These are phyloP conservation scores for Holacanthella duospinosa DNA, from an alignment of 2,888 invertebrate species.

Conservation along the genomic window DNA sequence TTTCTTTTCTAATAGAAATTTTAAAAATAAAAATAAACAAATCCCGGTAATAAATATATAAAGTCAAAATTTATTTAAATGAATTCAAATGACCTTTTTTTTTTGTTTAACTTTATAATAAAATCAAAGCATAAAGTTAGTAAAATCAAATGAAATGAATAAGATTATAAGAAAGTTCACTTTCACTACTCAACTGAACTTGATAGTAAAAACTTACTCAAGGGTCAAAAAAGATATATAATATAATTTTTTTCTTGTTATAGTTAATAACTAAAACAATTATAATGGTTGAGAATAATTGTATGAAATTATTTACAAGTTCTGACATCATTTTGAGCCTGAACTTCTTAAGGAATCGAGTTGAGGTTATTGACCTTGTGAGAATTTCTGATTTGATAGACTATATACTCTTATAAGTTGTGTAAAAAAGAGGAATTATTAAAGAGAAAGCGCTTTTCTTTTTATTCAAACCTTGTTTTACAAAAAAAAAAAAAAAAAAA, in stretches of 20 bases:
- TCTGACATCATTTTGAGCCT: slow-evolving; percentile 14
- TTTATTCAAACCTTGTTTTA: slow-evolving; percentile 1
- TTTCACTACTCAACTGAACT: not conserved
- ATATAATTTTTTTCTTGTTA: too few species aligned
- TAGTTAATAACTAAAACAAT: too few species aligned
- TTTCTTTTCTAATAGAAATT: too few species aligned
- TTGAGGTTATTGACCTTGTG: slow-evolving; percentile 22
- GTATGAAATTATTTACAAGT: not conserved
- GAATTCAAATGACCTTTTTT: not conserved
- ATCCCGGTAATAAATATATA: too few species aligned
- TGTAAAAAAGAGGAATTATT: not conserved
- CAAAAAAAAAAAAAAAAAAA: not conserved
- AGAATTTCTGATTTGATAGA: not conserved
- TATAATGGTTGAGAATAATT: too few species aligned
- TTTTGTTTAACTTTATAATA: not conserved
- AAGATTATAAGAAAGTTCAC: not conserved
- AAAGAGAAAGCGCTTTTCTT: slow-evolving; percentile 3
- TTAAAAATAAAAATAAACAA: too few species aligned
- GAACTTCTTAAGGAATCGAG: slow-evolving; percentile 20
- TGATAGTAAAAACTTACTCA: too few species aligned
- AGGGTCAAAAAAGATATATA: too few species aligned
- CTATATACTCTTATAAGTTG: too few species aligned
- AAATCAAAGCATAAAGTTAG: too few species aligned
- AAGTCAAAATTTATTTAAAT: not conserved
- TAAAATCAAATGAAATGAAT: too few species aligned